phyloP scores from a whole-genome alignment of 2,797 vertebrate species.

The Spizella passerina region DNA sequence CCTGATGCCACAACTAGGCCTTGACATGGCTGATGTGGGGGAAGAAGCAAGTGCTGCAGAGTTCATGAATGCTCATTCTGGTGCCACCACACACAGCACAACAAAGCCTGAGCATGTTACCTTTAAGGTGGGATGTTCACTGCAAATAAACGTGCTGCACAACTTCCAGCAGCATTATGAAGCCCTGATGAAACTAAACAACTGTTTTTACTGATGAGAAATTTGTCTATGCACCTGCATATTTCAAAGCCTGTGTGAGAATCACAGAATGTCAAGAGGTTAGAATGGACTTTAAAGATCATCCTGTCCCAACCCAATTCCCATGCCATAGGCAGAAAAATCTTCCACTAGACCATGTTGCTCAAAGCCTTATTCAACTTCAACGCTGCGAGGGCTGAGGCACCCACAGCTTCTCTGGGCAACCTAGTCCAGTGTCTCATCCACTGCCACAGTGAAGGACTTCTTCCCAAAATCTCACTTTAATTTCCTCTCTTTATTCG shows the following conservation, averaged over 20 bases:
- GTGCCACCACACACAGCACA: accelerated
- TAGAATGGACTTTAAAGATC: not conserved
- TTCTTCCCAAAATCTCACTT: not conserved
- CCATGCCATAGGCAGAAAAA: not conserved
- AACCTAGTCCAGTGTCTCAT: not conserved
- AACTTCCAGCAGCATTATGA: not conserved
- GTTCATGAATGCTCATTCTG: accelerated
- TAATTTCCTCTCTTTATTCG: not conserved
- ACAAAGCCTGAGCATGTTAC: accelerated
- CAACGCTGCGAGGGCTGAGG: accelerated
- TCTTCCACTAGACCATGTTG: not conserved
- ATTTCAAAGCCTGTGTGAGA: not conserved
- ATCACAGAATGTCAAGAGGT: not conserved
- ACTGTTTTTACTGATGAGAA: accelerated
- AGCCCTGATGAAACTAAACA: accelerated
- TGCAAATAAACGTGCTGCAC: accelerated
- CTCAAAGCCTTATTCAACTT: too few species aligned
- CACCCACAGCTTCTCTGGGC: not conserved
- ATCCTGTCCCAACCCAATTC: not conserved
- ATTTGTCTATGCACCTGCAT: accelerated
- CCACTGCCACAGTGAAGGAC: not conserved
- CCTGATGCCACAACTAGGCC: accelerated
- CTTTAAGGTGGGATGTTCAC: too few species aligned
- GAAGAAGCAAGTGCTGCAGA: not conserved
- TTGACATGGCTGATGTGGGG: accelerated